Evolutionary conservation across 2,797 vertebrate genomes (phyloP), one percentile per base, ranked within the genome.

Genomic region (Aplochiton taeniatus): DNA sequence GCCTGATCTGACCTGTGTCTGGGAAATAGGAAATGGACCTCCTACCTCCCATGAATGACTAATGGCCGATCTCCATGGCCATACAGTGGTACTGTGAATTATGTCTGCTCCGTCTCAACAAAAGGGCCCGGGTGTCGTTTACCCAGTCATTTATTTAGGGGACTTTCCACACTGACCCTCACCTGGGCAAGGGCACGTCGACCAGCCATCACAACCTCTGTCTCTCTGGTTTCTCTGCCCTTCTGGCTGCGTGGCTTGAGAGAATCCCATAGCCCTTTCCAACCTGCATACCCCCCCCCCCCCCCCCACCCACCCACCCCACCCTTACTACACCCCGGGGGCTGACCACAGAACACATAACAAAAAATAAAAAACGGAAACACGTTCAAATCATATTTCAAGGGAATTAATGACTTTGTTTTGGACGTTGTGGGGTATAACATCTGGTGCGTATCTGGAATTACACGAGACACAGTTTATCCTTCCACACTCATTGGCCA

Each of bases 1-100:
- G 31, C 31, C 31, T 2, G 31, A 31, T 31, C 31, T 31, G 2
- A 31, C 6, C 6, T 31, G 31, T 31, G 31, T 31, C 31, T 6
- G 6, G 31, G 31, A 31, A 31, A 31, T 31, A 31, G 31, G 31
- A 56, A 10, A 7, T 49, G 16, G 11, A 45, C 41, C 67, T 19
- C 4, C 54, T 74, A 52, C 44, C 16, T 63, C 51, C 72, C 72
- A 76, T 86, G 74, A 85, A 88, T 88, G 78, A 76, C 81, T 85
- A 80, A 83, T 80, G 83, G 70, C 74, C 72, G 76, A 82, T 81
- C 77, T 84, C 76, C 61, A 72, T 53, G 63, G 56, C 55, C 59
- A 67, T 59, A 71, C 54, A 81, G 75, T n/a, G n/a, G n/a, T 71
- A 68, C 68, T 76, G 88, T 89, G 74, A 90, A 90, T 90, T 88